These are phyloP conservation scores for Harpagifer antarcticus DNA, from an alignment of 2,797 vertebrate species.

Conservation along the genomic window DNA sequence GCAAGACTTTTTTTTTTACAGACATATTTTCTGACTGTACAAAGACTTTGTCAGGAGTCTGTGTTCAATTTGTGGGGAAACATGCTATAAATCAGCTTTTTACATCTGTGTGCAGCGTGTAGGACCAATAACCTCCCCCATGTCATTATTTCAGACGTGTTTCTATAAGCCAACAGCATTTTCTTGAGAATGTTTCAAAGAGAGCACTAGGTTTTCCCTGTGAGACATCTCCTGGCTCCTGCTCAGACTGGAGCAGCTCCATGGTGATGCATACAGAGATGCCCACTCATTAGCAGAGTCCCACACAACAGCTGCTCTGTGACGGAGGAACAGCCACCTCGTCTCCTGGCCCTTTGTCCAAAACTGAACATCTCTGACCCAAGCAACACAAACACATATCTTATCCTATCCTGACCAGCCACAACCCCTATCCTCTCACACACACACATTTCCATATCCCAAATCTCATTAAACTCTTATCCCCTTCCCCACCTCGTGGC, in stretches of 20 bases:
- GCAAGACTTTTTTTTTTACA: conserved; percentile 14
- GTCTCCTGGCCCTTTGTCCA: conserved; percentile 74
- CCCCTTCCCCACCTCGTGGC: conserved; percentile 63
- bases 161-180: conserved; percentile 14
- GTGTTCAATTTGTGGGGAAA: conserved; percentile 33
- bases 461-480: conserved; percentile 75
- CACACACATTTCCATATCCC: conserved; percentile 68
- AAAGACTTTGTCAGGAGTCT: conserved; percentile 8
- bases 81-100: conserved; percentile 37
- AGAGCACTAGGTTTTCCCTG: conserved; percentile 38
- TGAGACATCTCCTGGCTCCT: conserved; percentile 63
- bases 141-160: conserved; percentile 4
- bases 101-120: background rate
- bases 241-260: conserved; percentile 67
- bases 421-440: conserved; percentile 24
- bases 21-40: conserved; percentile 24
- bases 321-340: conserved; percentile 74
- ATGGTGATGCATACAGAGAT: conserved; percentile 73
- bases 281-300: conserved; percentile 83
- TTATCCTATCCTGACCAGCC: conserved; percentile 27
- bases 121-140: background rate
- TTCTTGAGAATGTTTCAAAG: background rate
- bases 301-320: conserved; percentile 84
- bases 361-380: conserved; percentile 69
- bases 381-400: conserved; percentile 26